phyloP scores from a whole-genome alignment of 2,113 vertebrate species.

The Tilapia sparmanii region DNA sequence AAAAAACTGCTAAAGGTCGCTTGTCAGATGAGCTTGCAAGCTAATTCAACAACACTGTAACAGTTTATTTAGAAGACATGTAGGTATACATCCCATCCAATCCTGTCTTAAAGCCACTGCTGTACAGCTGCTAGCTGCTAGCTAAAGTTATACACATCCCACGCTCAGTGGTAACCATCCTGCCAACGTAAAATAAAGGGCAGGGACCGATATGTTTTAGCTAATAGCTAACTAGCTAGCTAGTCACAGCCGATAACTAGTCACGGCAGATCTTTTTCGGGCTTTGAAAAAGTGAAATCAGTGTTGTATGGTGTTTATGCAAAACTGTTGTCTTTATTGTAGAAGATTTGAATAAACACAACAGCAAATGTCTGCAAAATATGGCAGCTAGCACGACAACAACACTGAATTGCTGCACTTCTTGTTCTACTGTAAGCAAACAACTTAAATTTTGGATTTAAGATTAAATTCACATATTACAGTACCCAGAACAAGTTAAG shows the following conservation, averaged over 20 bases:
- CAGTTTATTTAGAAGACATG: background rate
- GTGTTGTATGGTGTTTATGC: background rate
- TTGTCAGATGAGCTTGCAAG: background rate
- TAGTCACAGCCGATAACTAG: background rate
- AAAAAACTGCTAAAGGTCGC: background rate
- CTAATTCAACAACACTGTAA: background rate
- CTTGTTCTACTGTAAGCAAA: background rate
- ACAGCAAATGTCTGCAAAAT: background rate
- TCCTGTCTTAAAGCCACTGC: background rate
- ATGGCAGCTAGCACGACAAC: background rate
- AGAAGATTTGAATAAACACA: background rate
- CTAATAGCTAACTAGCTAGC: background rate
- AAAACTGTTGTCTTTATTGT: background rate
- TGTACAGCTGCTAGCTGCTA: background rate
- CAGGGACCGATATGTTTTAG: background rate
- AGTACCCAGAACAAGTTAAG: background rate
- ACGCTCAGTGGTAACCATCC: background rate
- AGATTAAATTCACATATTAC: background rate
- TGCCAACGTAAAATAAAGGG: background rate
- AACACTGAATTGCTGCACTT: background rate
- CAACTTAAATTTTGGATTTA: background rate
- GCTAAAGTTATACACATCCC: background rate
- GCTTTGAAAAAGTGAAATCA: background rate
- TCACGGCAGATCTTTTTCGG: background rate
- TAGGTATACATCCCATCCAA: background rate